Evolutionary conservation across 2,888 invertebrate species (phyloP).

Genomic region (Pogonocherus hispidulus): DNA sequence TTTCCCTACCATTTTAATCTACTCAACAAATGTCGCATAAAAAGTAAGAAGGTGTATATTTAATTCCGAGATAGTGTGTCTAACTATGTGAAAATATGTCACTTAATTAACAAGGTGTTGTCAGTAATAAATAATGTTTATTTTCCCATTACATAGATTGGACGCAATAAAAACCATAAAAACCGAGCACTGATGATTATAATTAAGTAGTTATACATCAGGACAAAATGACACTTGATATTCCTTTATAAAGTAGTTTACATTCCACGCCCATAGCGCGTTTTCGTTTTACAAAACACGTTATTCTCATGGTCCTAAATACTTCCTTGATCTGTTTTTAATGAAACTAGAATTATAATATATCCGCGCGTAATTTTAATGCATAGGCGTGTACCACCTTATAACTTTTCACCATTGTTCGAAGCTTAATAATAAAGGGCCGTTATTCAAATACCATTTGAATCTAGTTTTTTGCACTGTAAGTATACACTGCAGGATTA

Average conservation of each 20-base stretch:
- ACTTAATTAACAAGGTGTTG: conserved; percentile 40
- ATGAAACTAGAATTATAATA: conserved; percentile 41
- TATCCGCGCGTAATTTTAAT: conserved; percentile 16
- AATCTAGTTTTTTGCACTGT: conserved; percentile 30
- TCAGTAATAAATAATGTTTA: conserved; percentile 47
- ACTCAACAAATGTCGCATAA: too few species aligned
- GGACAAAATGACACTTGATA: conserved; percentile 52
- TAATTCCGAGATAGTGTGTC: not conserved
- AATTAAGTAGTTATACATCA: conserved; percentile 50
- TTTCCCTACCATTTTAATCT: too few species aligned
- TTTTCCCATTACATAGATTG: conserved; percentile 48
- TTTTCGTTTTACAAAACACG: conserved; percentile 37
- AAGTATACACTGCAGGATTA: conserved; percentile 47
- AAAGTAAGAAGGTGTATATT: not conserved
- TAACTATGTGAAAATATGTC: conserved; percentile 32
- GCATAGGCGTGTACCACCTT: conserved; percentile 18
- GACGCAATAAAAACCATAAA: conserved; percentile 44
- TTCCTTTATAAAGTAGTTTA: conserved; percentile 47
- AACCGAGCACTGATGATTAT: conserved; percentile 42
- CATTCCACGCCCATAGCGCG: conserved; percentile 44
- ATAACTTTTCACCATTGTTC: conserved; percentile 20
- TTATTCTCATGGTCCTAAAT: conserved; percentile 49
- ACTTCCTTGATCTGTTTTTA: conserved; percentile 57
- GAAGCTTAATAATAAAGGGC: conserved; percentile 19
- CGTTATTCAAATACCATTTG: conserved; percentile 23